Evolutionary conservation across 2,113 vertebrate species (phyloP).

Genomic region (Mastomys natalensis): DNA sequence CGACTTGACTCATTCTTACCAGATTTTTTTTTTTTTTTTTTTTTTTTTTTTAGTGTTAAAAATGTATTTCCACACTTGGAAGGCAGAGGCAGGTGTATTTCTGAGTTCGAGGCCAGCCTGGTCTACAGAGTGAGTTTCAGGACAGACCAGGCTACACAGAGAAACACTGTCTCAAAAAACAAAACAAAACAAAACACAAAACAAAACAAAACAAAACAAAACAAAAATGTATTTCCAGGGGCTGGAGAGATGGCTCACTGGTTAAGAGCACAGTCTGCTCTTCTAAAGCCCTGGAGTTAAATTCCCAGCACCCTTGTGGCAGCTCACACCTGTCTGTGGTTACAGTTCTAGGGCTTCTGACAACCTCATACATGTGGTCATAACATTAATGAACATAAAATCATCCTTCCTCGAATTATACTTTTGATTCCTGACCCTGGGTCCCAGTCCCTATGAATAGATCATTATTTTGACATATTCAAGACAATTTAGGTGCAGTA

Average conservation of each 20-base stretch:
- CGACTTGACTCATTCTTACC: not conserved
- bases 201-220: no score
- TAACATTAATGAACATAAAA: not conserved
- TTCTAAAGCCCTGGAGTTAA: not conserved
- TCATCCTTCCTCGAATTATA: constrained; percentile 70
- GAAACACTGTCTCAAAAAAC: no score
- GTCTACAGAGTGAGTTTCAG: no score
- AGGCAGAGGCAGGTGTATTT: no score
- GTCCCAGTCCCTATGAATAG: constrained; percentile 1
- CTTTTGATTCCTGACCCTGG: constrained; percentile 34
- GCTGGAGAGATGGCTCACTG: not conserved
- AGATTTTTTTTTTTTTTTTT: no score
- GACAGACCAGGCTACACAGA: no score
- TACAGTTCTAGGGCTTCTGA: not conserved
- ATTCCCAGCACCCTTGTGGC: not conserved
- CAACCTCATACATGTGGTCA: not conserved
- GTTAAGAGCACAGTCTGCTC: not conserved
- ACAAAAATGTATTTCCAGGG: not conserved
- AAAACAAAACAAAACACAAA: no score
- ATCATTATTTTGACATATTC: constrained; percentile 42
- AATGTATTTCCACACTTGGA: no score
- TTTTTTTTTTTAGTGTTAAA: no score
- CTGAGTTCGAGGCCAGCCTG: no score
- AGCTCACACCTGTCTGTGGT: not conserved
- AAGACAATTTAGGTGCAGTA: not conserved